These are phyloP conservation scores for Diarsia dahlii DNA, from an alignment of 2,888 invertebrate genomes.

Conservation along the genomic window DNA sequence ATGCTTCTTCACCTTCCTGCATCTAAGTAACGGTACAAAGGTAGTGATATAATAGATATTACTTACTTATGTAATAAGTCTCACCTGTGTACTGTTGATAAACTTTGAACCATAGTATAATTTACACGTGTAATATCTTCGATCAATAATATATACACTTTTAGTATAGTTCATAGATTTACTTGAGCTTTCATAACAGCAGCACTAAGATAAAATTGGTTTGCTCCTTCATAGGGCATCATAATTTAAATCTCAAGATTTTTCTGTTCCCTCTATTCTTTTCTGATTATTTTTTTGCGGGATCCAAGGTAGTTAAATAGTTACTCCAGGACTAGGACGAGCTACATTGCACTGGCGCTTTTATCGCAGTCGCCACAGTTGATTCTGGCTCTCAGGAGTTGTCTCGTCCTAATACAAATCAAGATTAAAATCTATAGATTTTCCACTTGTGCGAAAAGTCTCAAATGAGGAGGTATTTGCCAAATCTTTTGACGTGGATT, in stretches of 20 bases:
- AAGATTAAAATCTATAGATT: neutral
- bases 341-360: neutral
- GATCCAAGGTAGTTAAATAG: neutral
- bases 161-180: neutral
- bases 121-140: too few relatives aligned
- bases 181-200: neutral
- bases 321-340: neutral
- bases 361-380: too few relatives aligned
- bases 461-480: neutral
- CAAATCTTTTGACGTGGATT: too few relatives aligned
- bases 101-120: constrained; percentile 32
- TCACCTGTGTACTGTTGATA: constrained; percentile 27
- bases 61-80: constrained; percentile 33
- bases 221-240: neutral
- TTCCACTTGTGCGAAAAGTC: neutral
- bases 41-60: constrained; percentile 19
- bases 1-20: constrained; percentile 25
- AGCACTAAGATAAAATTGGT: too few relatives aligned
- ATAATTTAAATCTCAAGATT: too few relatives aligned
- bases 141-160: neutral
- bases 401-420: too few relatives aligned
- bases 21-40: constrained; percentile 16
- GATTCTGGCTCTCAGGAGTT: too few relatives aligned
- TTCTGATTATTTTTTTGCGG: too few relatives aligned
- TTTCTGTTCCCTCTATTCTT: too few relatives aligned